These are phyloP conservation scores for Myiozetetes cayanensis DNA, from an alignment of 2,113 vertebrate species.

Conservation along the genomic window DNA sequence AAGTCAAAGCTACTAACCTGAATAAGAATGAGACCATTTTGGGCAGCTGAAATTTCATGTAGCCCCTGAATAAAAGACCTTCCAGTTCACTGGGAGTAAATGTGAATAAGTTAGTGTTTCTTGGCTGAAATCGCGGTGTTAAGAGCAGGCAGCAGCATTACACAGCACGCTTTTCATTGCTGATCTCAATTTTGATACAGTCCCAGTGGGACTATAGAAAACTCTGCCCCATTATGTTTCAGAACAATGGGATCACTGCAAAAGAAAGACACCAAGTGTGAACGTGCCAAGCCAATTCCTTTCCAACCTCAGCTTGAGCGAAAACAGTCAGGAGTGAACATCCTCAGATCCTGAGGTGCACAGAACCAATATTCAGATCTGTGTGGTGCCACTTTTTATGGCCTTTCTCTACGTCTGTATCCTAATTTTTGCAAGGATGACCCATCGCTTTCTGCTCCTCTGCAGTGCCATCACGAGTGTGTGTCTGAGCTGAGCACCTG, in stretches of 20 bases:
- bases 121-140: conserved; percentile 49
- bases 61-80: conserved; percentile 56
- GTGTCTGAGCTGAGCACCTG: background rate
- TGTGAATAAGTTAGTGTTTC: conserved; percentile 69
- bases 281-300: conserved; percentile 29
- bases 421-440: background rate
- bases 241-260: conserved; percentile 73
- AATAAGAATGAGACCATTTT: conserved; percentile 72
- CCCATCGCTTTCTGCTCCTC: background rate
- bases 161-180: conserved; percentile 71
- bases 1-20: conserved; percentile 51
- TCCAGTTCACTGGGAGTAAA: conserved; percentile 53
- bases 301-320: background rate
- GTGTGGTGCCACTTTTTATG: background rate
- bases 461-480: background rate
- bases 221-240: conserved; percentile 70
- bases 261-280: conserved; percentile 60
- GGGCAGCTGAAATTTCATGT: conserved; percentile 64
- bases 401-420: background rate
- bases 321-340: background rate
- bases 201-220: conserved; percentile 69
- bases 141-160: conserved; percentile 56
- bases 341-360: background rate
- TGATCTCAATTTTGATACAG: conserved; percentile 73
- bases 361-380: background rate